Base-by-base conservation (phyloP, 2,113 vertebrate genomes). In the Chelonoidis abingdonii region DNA sequence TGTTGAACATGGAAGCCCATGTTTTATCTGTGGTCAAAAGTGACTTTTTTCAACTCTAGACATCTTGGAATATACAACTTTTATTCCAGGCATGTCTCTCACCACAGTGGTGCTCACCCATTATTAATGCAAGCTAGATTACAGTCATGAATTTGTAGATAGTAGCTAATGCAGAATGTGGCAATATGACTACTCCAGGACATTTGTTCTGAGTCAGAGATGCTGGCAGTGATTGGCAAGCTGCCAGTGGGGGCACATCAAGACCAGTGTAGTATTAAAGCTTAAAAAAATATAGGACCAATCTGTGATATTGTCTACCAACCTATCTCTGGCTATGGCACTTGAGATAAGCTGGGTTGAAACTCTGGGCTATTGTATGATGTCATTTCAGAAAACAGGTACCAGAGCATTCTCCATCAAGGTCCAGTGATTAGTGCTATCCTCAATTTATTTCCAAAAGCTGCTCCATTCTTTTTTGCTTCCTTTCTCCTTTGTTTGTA, bases 151-250 rank as follows among this genome's bases (percentile, higher is more conserved):
- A 1, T 27, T 10, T 47, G 75, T 17, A 25, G 62, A 59, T 21
- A 0, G 3, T 0, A 0, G 8, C 54, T 2, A 62, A 53, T 19
- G 24, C 31, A 4, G 31, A 19, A 59, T 2, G 1, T 16, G 59
- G 47, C 78, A 21, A 16, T 27, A 6, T 25, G 76, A 69, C 0
- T 11, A 65, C 0, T 0, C 1, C 47, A 19, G 86, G 16, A 2
- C 10, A 0, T 35, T 10, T 14, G 9, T 81, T 59, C 1, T 29
- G 79, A 53, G 52, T 24, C 59, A 87, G 52, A 84, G 41, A 4
- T 2, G 69, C 50, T 0, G 4, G 22, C 29, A 1, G 54, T 27
- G 25, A 52, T 83, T 47, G 35, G 62, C 75, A 44, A 89, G 27
- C 79, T 78, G 62, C 25, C 80, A 82, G 47, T 62, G 86, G 84